Base-by-base conservation (phyloP, 2,888 invertebrate genomes). In the Sceliomorpha sp. region DNA sequence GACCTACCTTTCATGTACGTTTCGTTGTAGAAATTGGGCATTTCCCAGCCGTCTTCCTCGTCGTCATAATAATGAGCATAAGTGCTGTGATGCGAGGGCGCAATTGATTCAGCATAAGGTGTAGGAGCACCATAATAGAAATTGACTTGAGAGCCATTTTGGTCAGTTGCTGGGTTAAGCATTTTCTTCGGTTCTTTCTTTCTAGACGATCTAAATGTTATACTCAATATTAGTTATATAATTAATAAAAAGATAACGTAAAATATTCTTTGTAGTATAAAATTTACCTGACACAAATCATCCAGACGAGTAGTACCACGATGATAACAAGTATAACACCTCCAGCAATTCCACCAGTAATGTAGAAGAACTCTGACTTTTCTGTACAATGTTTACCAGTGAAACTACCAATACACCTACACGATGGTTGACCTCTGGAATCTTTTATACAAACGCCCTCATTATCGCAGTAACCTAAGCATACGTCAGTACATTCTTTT, bases 1-100 rank as follows among this genome's bases (percentile, higher is more conserved):
- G 9, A 10, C 5, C 75, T 93, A 90, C 96, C 96, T 89, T 97
- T 97, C 96, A 97, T 96, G 85, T 97, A 97, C 1, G 97, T 96
- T 89, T 97, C 97, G 87, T 97, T 97, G 89, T 97, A 97, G 89
- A 97, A 97, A 89, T 97, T 97, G 0, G 97, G 97, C 97, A 97
- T 97, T 87, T 97, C 97, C 97, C 97, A 97, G 39, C 97, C 97
- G 80, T 97, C 97, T 88, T 97, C 97, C 85, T 97, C 97, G 78
- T 97, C 97, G 84, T 97, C 97, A 79, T 97, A 97, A 88, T 97
- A 97, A 87, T 97, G 97, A 1, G 97, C 97, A 88, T 97, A 97
- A 0, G 97, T 97, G 40, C 96, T 97, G 85, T 97, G 97, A 88
- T 97, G 97, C 3, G 97, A 97, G 0, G 97, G 97, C 0, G 97